Evolutionary conservation across 2,113 vertebrate genomes (phyloP).

Genomic region (Gallinago jamesoni): DNA sequence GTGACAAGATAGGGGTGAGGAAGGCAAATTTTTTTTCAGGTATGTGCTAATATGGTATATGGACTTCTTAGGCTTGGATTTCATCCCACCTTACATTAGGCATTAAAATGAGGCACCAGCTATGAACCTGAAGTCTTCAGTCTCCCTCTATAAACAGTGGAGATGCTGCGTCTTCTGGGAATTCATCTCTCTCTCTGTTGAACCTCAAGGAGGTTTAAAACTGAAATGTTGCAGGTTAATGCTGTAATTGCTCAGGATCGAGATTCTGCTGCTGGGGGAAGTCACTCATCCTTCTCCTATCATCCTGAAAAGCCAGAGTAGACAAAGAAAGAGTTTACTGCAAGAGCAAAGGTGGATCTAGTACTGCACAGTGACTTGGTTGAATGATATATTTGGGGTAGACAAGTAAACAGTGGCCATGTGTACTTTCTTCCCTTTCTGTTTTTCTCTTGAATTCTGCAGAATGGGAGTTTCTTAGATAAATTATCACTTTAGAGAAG

Average conservation of each 20-base stretch:
- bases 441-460: neutral
- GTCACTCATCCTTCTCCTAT: neutral
- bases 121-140: neutral
- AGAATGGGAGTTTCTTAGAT: constrained; percentile 28
- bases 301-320: neutral
- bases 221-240: neutral
- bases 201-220: neutral
- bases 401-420: neutral
- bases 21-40: neutral
- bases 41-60: neutral
- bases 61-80: neutral
- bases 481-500: constrained; percentile 2
- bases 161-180: neutral
- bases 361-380: neutral
- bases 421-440: neutral
- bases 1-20: neutral
- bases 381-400: neutral
- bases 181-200: neutral
- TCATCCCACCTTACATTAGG: neutral
- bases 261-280: neutral
- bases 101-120: neutral
- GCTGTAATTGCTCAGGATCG: neutral
- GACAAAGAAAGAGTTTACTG: neutral
- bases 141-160: neutral
- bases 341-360: neutral